Base-by-base conservation (phyloP, 2,888 invertebrate species). In the Archaeoteleia sp. region DNA sequence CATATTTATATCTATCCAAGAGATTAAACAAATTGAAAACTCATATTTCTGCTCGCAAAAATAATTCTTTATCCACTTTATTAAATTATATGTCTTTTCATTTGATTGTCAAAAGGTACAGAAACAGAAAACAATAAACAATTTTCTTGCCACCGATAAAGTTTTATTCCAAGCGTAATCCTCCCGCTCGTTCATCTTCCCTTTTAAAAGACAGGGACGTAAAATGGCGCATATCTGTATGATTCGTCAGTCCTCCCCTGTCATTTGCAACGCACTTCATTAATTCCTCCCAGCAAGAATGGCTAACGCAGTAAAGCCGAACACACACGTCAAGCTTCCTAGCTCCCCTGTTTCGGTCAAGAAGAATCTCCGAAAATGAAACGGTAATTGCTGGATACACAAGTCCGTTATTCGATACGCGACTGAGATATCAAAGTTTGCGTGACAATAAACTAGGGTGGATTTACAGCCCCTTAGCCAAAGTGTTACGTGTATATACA, bases 61-160 rank as follows among this genome's bases (percentile, higher is more conserved):
- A 76, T 75, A 76, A 76, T 74, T 78, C 74, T 77, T 74, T n/a
- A n/a, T n/a, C n/a, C n/a, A n/a, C n/a, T n/a, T 30, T 30, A 8
- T 30, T 2, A 8, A 30, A 30, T 30, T 30, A 30, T 15, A 29
- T n/a, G n/a, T n/a, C n/a, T n/a, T n/a, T n/a, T n/a, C n/a, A n/a
- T n/a, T n/a, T n/a, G n/a, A n/a, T n/a, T n/a, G n/a, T n/a, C n/a
- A n/a, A n/a, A n/a, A n/a, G n/a, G n/a, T n/a, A n/a, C n/a, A n/a
- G n/a, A n/a, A n/a, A n/a, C 20, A 20, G 20, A 20, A 5, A 2
- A 20, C 20, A 2, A 20, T 20, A 20, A 2, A 20, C 3, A 5
- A 20, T 20, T 20, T 4, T 20, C 20, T 20, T 20, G n/a, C 20
- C 2, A 20, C 20, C 20, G 20, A 20, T 5, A 20, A n/a, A n/a